Evolutionary conservation across 2,888 invertebrate species (phyloP), one percentile per base, ranked within the genome.

Genomic region (Andrena trimmerana): DNA sequence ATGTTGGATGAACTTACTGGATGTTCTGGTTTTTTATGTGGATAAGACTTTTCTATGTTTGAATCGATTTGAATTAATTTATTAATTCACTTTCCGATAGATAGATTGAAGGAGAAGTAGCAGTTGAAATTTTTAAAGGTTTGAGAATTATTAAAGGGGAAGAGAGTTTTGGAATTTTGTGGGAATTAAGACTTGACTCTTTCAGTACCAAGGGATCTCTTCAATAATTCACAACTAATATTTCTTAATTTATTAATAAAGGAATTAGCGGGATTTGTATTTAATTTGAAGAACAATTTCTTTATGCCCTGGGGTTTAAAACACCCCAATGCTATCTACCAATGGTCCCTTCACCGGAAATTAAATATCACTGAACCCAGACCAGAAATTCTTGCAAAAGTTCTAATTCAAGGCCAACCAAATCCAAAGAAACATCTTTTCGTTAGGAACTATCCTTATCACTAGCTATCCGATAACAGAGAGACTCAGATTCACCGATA

Each of bases 381-480:
- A 7, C 8, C 20, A 52, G 8, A n/a, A 52, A 3, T n/a, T 20
- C 52, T 20, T 8, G 20, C 52, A 20, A 3, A 24, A 20, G 1
- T 24, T 2, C 2, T 67, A 50, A 16, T 29, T 29, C 29, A n/a
- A 13, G 10, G 10, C 0, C 24, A 2, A 16, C 0, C 10, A 57
- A 57, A 24, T n/a, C 60, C 31, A 31, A 5, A 42, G 63, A 27
- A 57, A 57, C 57, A 29, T n/a, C n/a, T 70, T 42, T 80, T 63
- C 68, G 20, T 74, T 57, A 20, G 27, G 24, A 80, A 66, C 69
- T 71, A 75, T 74, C 62, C 65, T 86, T 88, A 88, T 88, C 83
- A 31, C 16, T 8, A 36, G 20, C 54, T 77, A 24, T 16, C 50
- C 33, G 84, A 86, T 85, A 88, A 85, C 63, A 48, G 20, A 50